phyloP scores from a whole-genome alignment of 2,113 vertebrate species.

The Oncorhynchus clarkii region DNA sequence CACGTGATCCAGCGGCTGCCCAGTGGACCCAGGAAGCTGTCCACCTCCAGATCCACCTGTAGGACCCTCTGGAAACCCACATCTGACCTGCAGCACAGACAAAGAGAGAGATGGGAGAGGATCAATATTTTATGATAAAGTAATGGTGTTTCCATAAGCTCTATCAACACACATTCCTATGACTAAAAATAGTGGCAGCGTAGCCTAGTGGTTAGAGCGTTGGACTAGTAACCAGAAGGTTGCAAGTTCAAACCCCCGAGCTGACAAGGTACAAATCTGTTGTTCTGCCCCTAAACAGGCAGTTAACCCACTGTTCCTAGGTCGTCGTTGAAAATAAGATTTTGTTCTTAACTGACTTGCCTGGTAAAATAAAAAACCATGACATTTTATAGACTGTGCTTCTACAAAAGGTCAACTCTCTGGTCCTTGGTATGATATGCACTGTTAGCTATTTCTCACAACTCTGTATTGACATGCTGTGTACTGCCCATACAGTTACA shows the following conservation, averaged over 20 bases:
- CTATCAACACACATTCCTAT: slow-evolving; percentile 17
- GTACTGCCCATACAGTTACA: background rate
- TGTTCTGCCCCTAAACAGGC: too few species aligned
- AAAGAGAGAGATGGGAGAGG: background rate
- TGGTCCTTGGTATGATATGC: slow-evolving; percentile 33
- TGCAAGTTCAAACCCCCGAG: too few species aligned
- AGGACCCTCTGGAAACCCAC: slow-evolving; percentile 80
- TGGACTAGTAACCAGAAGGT: too few species aligned
- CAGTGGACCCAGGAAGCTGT: slow-evolving; percentile 81
- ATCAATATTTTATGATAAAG: slow-evolving; percentile 1
- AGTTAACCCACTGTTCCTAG: too few species aligned
- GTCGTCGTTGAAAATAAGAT: too few species aligned
- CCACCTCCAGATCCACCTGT: slow-evolving; percentile 88
- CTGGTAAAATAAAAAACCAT: slow-evolving; percentile 18
- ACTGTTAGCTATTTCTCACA: too few species aligned
- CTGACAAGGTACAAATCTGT: too few species aligned
- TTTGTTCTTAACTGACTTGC: too few species aligned
- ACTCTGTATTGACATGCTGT: too few species aligned
- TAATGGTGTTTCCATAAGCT: background rate
- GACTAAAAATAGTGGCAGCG: slow-evolving; percentile 19
- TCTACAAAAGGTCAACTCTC: slow-evolving; percentile 40
- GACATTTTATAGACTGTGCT: slow-evolving; percentile 40
- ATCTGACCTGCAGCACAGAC: slow-evolving; percentile 74
- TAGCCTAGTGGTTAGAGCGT: too few species aligned
- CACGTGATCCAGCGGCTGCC: slow-evolving; percentile 89